These are phyloP conservation scores for Mantis religiosa DNA, from an alignment of 2,888 invertebrate species.

Conservation along the genomic window DNA sequence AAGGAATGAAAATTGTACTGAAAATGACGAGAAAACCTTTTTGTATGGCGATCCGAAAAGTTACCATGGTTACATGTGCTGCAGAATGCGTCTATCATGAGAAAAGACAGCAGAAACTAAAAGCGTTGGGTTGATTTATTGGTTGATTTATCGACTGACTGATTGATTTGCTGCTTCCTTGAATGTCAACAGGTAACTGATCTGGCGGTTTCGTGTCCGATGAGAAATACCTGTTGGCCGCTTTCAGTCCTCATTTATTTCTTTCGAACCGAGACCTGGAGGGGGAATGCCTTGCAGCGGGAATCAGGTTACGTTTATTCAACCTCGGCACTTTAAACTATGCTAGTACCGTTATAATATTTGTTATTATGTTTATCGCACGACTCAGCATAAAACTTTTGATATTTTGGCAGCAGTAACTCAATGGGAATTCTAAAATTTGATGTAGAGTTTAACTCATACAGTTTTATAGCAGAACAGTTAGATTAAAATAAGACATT, in stretches of 20 bases:
- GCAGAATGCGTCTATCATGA: too few species aligned
- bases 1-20: too few species aligned
- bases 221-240: background rate
- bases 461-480: too few species aligned
- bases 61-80: background rate
- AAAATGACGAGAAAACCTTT: background rate
- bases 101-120: background rate
- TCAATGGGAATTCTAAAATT: too few species aligned
- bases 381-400: too few species aligned
- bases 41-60: too few species aligned
- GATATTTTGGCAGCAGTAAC: too few species aligned
- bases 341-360: background rate
- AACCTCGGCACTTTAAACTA: background rate
- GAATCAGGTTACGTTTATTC: background rate
- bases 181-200: background rate
- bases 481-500: too few species aligned
- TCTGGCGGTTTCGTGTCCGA: background rate
- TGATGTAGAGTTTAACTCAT: too few species aligned
- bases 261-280: background rate
- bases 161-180: background rate
- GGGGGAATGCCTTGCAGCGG: background rate
- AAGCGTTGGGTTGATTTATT: background rate
- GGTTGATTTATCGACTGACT: background rate
- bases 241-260: background rate
- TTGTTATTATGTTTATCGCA: background rate